phyloP scores from a whole-genome alignment of 2,797 vertebrate species.

The Eurystomus glaucurus region DNA sequence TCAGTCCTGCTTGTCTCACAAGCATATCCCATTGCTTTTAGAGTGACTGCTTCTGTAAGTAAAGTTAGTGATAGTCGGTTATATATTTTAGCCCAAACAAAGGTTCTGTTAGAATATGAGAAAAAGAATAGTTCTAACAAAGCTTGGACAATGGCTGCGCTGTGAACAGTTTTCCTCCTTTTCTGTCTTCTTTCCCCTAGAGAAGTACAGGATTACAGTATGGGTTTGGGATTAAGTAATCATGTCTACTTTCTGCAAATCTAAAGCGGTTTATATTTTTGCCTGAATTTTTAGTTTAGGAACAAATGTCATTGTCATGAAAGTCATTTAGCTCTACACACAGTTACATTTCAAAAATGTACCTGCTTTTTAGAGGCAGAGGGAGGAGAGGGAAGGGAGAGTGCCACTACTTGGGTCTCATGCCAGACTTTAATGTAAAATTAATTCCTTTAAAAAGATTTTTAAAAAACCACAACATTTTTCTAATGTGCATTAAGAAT shows the following conservation, averaged over 20 bases:
- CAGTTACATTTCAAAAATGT: conserved; percentile 46
- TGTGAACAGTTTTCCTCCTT: background rate
- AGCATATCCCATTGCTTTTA: background rate
- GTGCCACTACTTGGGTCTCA: conserved; percentile 32
- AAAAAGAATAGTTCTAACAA: background rate
- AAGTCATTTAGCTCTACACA: conserved; percentile 24
- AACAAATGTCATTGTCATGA: conserved; percentile 7
- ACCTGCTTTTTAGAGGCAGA: background rate
- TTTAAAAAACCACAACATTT: conserved; percentile 85
- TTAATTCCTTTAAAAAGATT: conserved; percentile 82
- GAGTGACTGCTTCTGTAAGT: background rate
- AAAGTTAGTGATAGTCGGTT: background rate
- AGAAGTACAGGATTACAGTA: background rate
- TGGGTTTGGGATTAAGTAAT: conserved; percentile 7
- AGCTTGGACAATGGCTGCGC: background rate
- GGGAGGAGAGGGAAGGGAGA: background rate
- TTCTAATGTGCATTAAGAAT: conserved; percentile 90
- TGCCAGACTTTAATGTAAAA: conserved; percentile 83
- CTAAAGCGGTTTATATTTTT: conserved; percentile 7
- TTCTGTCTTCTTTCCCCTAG: background rate
- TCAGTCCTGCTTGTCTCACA: background rate
- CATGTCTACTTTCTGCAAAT: conserved; percentile 37
- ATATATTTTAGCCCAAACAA: background rate
- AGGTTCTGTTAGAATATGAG: background rate
- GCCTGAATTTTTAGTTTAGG: conserved; percentile 1